Percentiles rank a stretch among this genome's conserved stretches.
These are phyloP conservation scores for Rattus norvegicus DNA, from an alignment of 2,113 vertebrate species.

Conservation along the genomic window DNA sequence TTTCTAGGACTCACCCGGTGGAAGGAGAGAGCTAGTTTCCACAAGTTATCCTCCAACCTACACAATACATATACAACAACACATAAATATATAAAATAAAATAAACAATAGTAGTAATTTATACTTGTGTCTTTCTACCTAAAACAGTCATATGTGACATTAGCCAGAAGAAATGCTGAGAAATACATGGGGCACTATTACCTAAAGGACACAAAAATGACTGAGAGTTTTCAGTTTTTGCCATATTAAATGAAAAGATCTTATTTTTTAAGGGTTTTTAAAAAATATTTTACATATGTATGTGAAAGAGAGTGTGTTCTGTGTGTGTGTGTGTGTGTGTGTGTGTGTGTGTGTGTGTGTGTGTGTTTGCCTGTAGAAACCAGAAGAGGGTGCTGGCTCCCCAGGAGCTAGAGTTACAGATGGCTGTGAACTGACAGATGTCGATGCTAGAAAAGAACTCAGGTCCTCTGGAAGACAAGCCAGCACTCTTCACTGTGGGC, in stretches of 20 bases:
- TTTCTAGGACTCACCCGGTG: neutral
- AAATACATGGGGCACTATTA: neutral
- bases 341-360: neutral
- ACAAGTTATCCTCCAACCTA: neutral
- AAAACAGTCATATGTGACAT: neutral
- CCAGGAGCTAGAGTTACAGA: neutral
- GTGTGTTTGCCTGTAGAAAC: neutral
- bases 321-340: neutral
- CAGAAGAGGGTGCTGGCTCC: neutral
- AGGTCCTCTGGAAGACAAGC: neutral
- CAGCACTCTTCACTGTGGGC: neutral
- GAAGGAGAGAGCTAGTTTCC: neutral
- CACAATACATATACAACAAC: neutral
- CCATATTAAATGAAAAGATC: neutral
- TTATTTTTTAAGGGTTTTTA: neutral
- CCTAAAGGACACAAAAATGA: neutral
- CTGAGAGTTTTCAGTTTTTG: neutral
- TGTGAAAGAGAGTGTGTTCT: neutral
- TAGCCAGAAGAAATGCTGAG: neutral
- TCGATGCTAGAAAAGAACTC: neutral
- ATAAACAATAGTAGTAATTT: neutral
- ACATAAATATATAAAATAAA: neutral
- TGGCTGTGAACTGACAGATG: neutral
- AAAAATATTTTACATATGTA: neutral
- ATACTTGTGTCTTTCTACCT: conserved; percentile 12